Evolutionary conservation across 2,888 invertebrate genomes (phyloP), one percentile per base, ranked within the genome.

Genomic region (Sialis fuliginosa): DNA sequence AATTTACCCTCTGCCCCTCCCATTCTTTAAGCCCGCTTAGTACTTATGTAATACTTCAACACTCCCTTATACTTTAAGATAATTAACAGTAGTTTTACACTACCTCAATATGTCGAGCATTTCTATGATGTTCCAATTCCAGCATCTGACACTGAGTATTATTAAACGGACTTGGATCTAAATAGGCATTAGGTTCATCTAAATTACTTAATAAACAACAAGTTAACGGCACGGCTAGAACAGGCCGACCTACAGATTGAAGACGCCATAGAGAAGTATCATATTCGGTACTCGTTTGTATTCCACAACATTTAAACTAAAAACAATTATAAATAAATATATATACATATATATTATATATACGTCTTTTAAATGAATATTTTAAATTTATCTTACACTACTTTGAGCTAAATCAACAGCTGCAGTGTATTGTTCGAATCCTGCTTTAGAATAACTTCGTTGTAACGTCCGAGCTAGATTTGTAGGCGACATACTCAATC

Each of bases 341-440:
- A 45, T 6, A 39, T 45, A 9, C 44, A 41, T 37, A 49, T 32
- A 45, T 33, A 30, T 6, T 47, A 22, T 47, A 50, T 47, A 45
- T 39, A 30, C 33, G 12, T 13, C 12, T 12, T 12, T 40, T 4
- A 12, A n/a, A 40, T 10, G 8, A 40, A n/a, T 8, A 8, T 50
- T 42, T 46, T 42, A 46, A 51, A n/a, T 10, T 8, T 34, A 35
- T 53, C 56, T 55, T 60, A 71, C 72, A 57, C 60, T 60, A 1
- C 76, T 79, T 62, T 88, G 87, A 0, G 81, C 81, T 47, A 87
- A 69, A 63, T 88, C 88, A 51, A 88, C 71, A 6, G 87, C 85
- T 22, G 81, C 80, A 5, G 88, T 87, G 59, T 85, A 85, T 58
- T 79, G 77, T 53, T 79, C 79, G 52, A 72, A 67, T 13, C 84